A percentile compares a stretch with the other conserved stretches of the same genome.
Evolutionary conservation across 2,888 invertebrate species (phyloP).

Genomic region (Lasioglossum leucozonium): DNA sequence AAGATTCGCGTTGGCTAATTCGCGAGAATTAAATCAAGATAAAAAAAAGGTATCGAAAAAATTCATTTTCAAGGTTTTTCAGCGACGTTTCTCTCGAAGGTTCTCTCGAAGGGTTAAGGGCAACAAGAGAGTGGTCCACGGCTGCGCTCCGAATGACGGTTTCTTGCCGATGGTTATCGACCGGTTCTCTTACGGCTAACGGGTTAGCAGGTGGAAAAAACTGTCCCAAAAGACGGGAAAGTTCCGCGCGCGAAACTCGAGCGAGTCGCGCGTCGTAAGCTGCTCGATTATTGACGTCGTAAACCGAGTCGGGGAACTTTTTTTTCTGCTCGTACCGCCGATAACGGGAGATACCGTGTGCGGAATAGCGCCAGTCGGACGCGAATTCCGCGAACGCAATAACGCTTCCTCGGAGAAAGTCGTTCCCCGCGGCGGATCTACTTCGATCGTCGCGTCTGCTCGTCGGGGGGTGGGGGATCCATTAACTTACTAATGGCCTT

Average conservation of each 20-base stretch:
- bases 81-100: not conserved
- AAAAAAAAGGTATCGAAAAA: too few species aligned
- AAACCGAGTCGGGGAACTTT: conserved; percentile 1
- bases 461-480: not conserved
- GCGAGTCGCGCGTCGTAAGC: conserved; percentile 8
- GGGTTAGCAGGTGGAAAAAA: conserved; percentile 18
- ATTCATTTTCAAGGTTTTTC: not conserved
- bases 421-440: not conserved
- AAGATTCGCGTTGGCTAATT: not conserved
- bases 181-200: conserved; percentile 24
- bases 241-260: conserved; percentile 18
- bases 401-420: not conserved
- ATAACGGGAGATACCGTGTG: conserved; percentile 1
- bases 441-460: not conserved
- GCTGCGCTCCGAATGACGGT: conserved; percentile 21
- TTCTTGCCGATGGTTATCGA: conserved; percentile 25
- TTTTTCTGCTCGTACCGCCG: conserved; percentile 17
- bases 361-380: conserved; percentile 1
- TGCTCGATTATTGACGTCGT: conserved; percentile 47
- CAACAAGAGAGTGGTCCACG: conserved; percentile 36
- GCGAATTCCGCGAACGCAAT: conserved; percentile 23
- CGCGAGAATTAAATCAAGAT: too few species aligned
- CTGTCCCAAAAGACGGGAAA: not conserved
- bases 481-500: not conserved
- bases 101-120: not conserved